phyloP scores from a whole-genome alignment of 2,113 vertebrate species.

The Chaetodon auriga region DNA sequence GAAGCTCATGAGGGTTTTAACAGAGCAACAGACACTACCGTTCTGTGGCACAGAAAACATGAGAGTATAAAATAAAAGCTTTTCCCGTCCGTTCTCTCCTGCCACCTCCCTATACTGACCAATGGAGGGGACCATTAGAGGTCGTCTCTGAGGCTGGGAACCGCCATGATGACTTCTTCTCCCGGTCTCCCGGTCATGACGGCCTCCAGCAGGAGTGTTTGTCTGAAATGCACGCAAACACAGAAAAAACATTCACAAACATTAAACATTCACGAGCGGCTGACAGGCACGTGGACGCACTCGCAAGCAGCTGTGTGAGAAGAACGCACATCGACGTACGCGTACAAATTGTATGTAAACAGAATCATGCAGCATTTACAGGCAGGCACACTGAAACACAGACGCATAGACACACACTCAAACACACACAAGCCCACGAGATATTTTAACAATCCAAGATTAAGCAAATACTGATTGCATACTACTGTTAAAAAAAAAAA shows the following conservation, averaged over 20 bases:
- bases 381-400: constrained; percentile 71
- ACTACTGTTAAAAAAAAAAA: constrained; percentile 15
- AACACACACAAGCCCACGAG: constrained; percentile 64
- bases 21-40: constrained; percentile 43
- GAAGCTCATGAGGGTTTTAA: constrained; percentile 66
- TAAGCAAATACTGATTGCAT: constrained; percentile 25
- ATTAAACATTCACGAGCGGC: constrained; percentile 51
- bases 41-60: constrained; percentile 38
- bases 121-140: constrained; percentile 88
- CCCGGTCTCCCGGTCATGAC: constrained; percentile 83
- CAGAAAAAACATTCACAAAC: constrained; percentile 45
- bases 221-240: constrained; percentile 61
- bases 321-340: constrained; percentile 36
- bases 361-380: constrained; percentile 75
- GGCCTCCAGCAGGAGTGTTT: constrained; percentile 84
- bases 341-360: constrained; percentile 69
- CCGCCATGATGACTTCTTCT: constrained; percentile 84
- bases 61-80: not conserved
- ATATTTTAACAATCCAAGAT: constrained; percentile 40
- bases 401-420: constrained; percentile 69
- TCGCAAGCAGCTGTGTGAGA: constrained; percentile 18
- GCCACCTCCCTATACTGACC: constrained; percentile 87
- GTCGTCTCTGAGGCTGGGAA: constrained; percentile 86
- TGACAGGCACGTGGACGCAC: constrained; percentile 5
- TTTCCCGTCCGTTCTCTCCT: not conserved